phyloP scores from a whole-genome alignment of 2,797 vertebrate species.

The Moxostoma hubbsi region DNA sequence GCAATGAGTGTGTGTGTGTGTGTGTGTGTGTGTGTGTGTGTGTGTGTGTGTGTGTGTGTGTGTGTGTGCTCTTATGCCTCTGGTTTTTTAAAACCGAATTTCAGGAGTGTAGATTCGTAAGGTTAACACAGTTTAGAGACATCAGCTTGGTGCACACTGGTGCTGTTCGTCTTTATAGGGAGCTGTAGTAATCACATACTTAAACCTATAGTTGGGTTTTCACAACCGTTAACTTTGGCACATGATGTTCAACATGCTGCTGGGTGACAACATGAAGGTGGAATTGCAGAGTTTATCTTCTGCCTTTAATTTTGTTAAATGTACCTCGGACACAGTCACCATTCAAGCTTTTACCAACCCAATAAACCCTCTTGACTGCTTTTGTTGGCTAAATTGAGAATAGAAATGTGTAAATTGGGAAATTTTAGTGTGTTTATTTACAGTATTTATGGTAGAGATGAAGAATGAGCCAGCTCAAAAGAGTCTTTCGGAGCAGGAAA shows the following conservation, averaged over 20 bases:
- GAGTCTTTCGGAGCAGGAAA: no score
- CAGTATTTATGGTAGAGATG: no score
- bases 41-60: conserved; percentile 11
- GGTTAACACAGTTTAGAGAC: conserved; percentile 55
- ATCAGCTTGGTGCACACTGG: conserved; percentile 47
- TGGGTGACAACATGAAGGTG: conserved; percentile 34
- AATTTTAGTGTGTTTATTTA: not conserved
- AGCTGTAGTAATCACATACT: conserved; percentile 48
- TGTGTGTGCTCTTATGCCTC: conserved; percentile 37
- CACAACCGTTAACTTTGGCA: conserved; percentile 55
- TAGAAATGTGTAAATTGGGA: not conserved
- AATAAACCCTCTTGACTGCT: conserved; percentile 8
- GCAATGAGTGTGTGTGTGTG: conserved; percentile 19
- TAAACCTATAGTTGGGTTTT: conserved; percentile 49
- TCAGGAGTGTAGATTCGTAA: conserved; percentile 38
- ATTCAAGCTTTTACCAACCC: not conserved
- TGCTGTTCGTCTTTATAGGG: conserved; percentile 41
- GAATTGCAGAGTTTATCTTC: conserved; percentile 40
- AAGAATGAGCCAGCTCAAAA: no score
- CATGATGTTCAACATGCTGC: conserved; percentile 29
- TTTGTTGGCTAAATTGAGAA: conserved; percentile 3
- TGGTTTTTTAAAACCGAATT: conserved; percentile 26
- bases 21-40: conserved; percentile 7
- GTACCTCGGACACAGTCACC: not conserved
- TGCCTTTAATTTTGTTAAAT: conserved; percentile 29